phyloP scores from a whole-genome alignment of 2,113 vertebrate species.

The Peromyscus polionotus region DNA sequence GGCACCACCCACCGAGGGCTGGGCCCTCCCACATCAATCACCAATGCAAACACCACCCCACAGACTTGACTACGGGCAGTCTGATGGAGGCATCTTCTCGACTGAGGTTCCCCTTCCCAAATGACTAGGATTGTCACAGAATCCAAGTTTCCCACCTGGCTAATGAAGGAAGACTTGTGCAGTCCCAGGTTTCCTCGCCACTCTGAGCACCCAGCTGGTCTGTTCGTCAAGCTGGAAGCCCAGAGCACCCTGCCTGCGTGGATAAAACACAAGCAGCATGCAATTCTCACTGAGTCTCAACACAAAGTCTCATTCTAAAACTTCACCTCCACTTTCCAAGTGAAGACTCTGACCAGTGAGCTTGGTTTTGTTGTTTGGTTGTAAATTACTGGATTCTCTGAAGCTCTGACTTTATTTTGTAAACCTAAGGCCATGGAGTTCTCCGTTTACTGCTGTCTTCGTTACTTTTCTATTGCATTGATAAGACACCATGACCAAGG shows the following conservation, averaged over 20 bases:
- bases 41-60: neutral
- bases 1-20: neutral
- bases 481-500: neutral
- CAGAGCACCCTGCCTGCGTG: neutral
- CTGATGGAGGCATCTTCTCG: neutral
- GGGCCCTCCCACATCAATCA: neutral
- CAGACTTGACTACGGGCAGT: neutral
- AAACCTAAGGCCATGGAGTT: neutral
- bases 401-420: neutral
- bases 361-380: neutral
- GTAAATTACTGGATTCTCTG: neutral
- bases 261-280: neutral
- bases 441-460: neutral
- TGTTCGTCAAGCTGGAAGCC: neutral
- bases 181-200: neutral
- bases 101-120: neutral
- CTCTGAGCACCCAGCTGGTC: neutral
- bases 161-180: neutral
- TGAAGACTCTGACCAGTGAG: neutral
- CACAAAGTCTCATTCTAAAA: constrained; percentile 20
- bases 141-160: neutral
- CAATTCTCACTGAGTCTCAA: neutral
- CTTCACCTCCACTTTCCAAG: neutral
- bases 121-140: neutral
- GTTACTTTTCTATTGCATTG: neutral